Percentiles rank a stretch among this genome's conserved stretches.
These are phyloP conservation scores for Noctua fimbriata DNA, from an alignment of 2,888 invertebrate species.

Conservation along the genomic window DNA sequence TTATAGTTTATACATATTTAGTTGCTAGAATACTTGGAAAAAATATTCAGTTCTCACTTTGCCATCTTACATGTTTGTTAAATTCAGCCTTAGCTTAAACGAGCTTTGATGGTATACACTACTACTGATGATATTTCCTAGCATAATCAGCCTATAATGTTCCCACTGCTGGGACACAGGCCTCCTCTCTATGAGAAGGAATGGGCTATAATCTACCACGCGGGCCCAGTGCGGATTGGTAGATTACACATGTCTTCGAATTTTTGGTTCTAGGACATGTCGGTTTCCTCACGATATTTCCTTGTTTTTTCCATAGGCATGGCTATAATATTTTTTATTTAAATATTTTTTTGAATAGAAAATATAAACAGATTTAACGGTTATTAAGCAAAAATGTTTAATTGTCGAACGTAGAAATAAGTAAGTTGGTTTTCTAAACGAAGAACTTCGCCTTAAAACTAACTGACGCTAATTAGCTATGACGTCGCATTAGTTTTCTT, in stretches of 20 bases:
- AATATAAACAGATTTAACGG: neutral
- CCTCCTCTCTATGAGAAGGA: too few species aligned
- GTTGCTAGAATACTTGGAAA: neutral
- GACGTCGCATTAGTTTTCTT: slow-evolving; percentile 83
- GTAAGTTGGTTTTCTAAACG: neutral
- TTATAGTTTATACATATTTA: neutral
- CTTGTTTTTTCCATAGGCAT: neutral
- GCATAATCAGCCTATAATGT: too few species aligned
- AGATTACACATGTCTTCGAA: too few species aligned
- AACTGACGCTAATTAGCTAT: slow-evolving; percentile 85
- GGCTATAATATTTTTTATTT: neutral
- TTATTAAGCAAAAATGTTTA: neutral
- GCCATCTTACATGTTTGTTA: neutral
- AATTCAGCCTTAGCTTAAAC: neutral
- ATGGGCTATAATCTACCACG: too few species aligned
- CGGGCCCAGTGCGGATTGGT: too few species aligned
- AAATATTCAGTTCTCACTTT: neutral
- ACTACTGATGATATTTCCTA: neutral
- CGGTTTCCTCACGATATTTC: too few species aligned
- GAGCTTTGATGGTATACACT: too few species aligned
- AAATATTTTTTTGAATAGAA: neutral
- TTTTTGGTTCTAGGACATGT: too few species aligned
- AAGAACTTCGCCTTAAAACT: slow-evolving; percentile 77
- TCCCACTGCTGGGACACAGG: too few species aligned
- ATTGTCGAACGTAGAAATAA: neutral